These are phyloP conservation scores for Okamejei kenojei DNA, from an alignment of 2,797 vertebrate genomes.

Conservation along the genomic window DNA sequence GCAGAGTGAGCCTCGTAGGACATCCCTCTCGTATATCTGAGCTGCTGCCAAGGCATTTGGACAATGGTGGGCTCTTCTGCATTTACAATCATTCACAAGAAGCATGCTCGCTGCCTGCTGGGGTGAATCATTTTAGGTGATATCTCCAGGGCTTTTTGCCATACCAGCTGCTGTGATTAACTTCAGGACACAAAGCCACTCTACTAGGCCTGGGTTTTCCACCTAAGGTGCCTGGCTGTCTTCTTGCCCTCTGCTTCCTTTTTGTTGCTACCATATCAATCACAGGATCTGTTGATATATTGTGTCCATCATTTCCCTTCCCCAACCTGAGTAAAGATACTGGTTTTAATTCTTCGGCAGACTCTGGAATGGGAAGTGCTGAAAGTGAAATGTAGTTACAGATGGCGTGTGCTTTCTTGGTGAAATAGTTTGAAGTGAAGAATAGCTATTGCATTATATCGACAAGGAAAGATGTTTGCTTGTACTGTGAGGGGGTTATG, in stretches of 20 bases:
- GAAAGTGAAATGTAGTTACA: background rate
- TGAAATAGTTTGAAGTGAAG: background rate
- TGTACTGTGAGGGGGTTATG: background rate
- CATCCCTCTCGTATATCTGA: background rate
- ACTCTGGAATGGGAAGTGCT: background rate
- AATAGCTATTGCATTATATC: background rate
- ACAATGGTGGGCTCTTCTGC: background rate
- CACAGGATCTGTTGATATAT: background rate
- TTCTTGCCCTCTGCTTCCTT: background rate
- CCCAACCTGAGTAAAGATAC: background rate
- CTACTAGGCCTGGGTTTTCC: background rate
- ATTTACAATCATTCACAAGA: background rate
- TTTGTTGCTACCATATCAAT: background rate
- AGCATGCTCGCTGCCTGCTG: constrained; percentile 3
- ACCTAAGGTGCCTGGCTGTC: background rate
- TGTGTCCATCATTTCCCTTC: background rate
- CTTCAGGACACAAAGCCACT: background rate
- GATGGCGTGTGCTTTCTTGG: background rate
- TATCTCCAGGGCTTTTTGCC: background rate
- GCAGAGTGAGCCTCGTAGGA: background rate
- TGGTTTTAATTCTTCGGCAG: background rate
- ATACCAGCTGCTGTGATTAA: constrained; percentile 5
- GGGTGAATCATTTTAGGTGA: background rate
- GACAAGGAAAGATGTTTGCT: background rate
- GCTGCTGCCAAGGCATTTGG: background rate